Base-by-base conservation (phyloP, 2,113 vertebrate genomes). In the Nycticryphes semicollaris region DNA sequence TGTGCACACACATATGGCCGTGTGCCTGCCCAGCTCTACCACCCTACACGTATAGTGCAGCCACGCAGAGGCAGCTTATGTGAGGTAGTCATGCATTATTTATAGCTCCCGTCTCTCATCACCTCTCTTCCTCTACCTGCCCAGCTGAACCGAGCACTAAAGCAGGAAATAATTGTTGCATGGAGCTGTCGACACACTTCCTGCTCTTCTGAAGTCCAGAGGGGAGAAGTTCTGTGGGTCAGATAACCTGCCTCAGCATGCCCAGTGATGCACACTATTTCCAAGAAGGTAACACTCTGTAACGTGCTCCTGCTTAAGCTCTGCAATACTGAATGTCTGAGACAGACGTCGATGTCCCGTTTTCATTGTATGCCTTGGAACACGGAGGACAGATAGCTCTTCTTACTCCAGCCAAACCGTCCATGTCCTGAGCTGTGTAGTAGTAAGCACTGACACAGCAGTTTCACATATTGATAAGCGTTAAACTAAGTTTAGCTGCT, bases 1-100 rank as follows among this genome's bases (percentile, higher is more conserved):
- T 8, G 22, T 3, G 25, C 25, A 30, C 47, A 12, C 13, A 48
- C 21, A 28, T 2, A 18, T 0, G 2, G 33, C 13, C 30, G 23
- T 5, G 27, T 20, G 30, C 30, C 53, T 35, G 33, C 14, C 43
- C 48, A 22, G 22, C 69, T 19, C 57, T 6, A 23, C 56, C 60
- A 5, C 20, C 27, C 64, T 16, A 47, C 35, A 13, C 1, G 13
- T 20, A 39, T 1, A 41, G 28, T 2, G 22, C 0, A 1, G 35
- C 37, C 53, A 53, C 0, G 16, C 35, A 60, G 22, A 54, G 80
- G 31, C 31, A 59, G 48, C 53, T 63, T 27, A 75, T 0, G 0
- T 4, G 43, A 74, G 60, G 27, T 27, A 54, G 43, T 9, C 21
- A 5, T 27, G 25, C 33, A 66, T 67, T 86, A 77, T 43, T 89